phyloP scores from a whole-genome alignment of 23 tunicate genomes.

The Ciona savignyi region DNA sequence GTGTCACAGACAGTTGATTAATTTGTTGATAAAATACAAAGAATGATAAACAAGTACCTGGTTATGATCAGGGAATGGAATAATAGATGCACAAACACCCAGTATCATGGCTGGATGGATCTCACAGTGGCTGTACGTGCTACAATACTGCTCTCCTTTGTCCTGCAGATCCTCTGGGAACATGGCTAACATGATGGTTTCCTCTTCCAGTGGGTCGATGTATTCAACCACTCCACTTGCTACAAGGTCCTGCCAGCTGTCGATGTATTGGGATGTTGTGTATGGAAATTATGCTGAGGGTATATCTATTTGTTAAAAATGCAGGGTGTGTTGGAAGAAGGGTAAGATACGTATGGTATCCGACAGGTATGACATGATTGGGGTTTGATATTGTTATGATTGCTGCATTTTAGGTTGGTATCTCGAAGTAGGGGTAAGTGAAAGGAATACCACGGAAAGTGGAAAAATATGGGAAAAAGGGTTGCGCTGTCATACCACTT shows the following conservation, averaged over 20 bases:
- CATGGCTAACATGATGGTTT: slow-evolving; percentile 99
- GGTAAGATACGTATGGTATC: no score
- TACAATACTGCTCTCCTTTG: slow-evolving; percentile 94
- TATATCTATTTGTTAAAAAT: no score
- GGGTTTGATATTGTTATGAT: no score
- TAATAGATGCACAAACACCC: slow-evolving; percentile 99
- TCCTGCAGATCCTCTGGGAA: slow-evolving; percentile 96
- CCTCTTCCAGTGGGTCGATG: slow-evolving; percentile 99
- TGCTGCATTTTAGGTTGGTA: no score
- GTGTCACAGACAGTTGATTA: background rate
- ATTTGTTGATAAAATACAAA: background rate
- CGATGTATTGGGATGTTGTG: no score
- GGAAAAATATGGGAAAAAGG: no score
- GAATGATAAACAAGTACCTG: slow-evolving; percentile 17
- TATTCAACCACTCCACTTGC: slow-evolving; percentile 99
- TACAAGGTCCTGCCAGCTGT: slow-evolving; percentile 93
- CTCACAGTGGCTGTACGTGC: slow-evolving; percentile 97
- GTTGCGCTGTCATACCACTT: no score
- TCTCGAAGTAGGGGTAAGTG: no score
- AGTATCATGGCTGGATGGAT: slow-evolving; percentile 99
- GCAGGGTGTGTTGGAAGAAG: no score
- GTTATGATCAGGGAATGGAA: slow-evolving; percentile 99
- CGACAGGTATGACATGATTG: no score
- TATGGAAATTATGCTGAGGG: no score
- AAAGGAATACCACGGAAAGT: no score